Evolutionary conservation across 2,888 invertebrate genomes (phyloP).

Genomic region (Acronicta alni): DNA sequence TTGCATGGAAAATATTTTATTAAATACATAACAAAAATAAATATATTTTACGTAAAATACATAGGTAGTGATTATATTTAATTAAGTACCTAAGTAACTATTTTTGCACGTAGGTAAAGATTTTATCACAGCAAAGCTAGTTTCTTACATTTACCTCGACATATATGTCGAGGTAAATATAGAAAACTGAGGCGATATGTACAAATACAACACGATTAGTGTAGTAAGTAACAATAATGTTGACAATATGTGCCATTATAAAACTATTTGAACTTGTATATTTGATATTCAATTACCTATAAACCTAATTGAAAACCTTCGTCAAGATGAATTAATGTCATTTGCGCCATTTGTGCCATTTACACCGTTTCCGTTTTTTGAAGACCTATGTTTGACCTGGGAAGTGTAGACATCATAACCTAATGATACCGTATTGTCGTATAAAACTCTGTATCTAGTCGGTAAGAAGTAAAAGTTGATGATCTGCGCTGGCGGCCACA

Average conservation of each 20-base stretch:
- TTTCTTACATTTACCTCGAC: constrained; percentile 39
- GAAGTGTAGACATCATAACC: constrained; percentile 97
- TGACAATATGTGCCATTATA: constrained; percentile 50
- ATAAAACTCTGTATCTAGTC: constrained; percentile 95
- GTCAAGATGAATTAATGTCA: constrained; percentile 42
- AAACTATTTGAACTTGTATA: constrained; percentile 37
- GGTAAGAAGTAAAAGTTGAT: constrained; percentile 97
- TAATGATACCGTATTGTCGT: constrained; percentile 96
- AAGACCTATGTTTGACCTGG: constrained; percentile 91
- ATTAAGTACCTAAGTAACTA: constrained; percentile 36
- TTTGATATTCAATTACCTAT: constrained; percentile 22
- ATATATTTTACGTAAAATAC: constrained; percentile 15
- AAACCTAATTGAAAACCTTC: constrained; percentile 13
- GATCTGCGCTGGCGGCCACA: constrained; percentile 98
- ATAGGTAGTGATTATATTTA: constrained; percentile 27
- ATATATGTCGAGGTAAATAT: constrained; percentile 54
- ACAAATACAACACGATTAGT: constrained; percentile 11
- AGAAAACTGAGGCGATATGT: constrained; percentile 8
- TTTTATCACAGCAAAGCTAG: constrained; percentile 74
- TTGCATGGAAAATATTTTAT: constrained; percentile 17
- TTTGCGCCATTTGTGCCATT: constrained; percentile 39
- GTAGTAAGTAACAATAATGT: constrained; percentile 20
- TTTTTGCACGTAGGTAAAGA: constrained; percentile 54
- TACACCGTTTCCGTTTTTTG: constrained; percentile 51
- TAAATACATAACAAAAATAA: constrained; percentile 47